Conservation (phyloP, 2,888 invertebrate species). For the Pheosia gnoma region DNA sequence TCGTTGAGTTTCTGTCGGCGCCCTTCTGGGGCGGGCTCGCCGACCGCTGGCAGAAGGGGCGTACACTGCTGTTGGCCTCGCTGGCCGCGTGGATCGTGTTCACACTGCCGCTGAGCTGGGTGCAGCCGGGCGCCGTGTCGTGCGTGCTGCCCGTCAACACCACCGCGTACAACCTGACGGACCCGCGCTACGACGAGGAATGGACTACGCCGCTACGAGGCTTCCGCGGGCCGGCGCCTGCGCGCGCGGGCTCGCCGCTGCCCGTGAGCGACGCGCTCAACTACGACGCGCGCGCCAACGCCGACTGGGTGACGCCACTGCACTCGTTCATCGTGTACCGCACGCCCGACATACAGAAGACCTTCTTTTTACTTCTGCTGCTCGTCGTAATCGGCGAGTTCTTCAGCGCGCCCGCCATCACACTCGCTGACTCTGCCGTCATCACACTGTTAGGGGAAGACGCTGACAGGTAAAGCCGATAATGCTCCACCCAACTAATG, state of each 20-base stretch:
- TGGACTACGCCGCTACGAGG: slow-evolving; percentile 49
- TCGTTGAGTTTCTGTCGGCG: slow-evolving; percentile 98
- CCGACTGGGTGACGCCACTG: slow-evolving; percentile 93
- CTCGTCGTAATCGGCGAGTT: slow-evolving; percentile 98
- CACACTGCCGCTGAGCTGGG: slow-evolving; percentile 97
- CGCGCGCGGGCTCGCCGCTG: slow-evolving; percentile 86
- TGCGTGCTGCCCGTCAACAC: slow-evolving; percentile 86
- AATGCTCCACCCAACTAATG: background rate
- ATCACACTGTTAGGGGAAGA: slow-evolving; percentile 95
- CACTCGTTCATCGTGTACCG: slow-evolving; percentile 97
- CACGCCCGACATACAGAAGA: slow-evolving; percentile 95
- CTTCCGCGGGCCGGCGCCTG: slow-evolving; percentile 57
- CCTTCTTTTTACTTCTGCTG: slow-evolving; percentile 96
- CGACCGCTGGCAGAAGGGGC: slow-evolving; percentile 94
- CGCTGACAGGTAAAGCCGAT: slow-evolving; percentile 85
- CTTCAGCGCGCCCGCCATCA: slow-evolving; percentile 98
- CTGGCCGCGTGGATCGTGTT: slow-evolving; percentile 98
- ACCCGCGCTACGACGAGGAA: slow-evolving; percentile 81
- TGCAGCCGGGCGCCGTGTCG: slow-evolving; percentile 96
- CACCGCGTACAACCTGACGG: slow-evolving; percentile 86
- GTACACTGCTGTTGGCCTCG: slow-evolving; percentile 94
- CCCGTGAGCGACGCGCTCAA: slow-evolving; percentile 90
- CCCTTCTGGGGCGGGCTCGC: slow-evolving; percentile 99
- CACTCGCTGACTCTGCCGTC: slow-evolving; percentile 96
- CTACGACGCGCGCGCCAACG: slow-evolving; percentile 88